Percentiles rank a stretch among this genome's conserved stretches.
Conservation (phyloP, 2,797 vertebrate species). For the Chiloscyllium punctatum region DNA sequence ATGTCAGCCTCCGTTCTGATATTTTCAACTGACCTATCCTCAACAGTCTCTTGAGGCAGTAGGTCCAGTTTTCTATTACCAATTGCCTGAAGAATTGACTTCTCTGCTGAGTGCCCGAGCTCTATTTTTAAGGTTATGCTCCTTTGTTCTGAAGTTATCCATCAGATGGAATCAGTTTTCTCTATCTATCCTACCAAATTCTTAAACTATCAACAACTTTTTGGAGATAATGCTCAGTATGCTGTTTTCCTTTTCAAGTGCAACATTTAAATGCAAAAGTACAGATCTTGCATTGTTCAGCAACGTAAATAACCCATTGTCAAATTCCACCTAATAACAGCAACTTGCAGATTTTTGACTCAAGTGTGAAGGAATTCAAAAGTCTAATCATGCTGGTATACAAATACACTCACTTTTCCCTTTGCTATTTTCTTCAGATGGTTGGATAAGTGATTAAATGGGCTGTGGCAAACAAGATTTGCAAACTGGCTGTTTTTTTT, state of each 20-base stretch:
- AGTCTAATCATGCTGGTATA: conserved; percentile 17
- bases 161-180: neutral
- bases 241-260: neutral
- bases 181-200: neutral
- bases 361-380: conserved; percentile 16
- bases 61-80: neutral
- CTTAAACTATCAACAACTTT: neutral
- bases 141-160: neutral
- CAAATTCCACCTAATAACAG: conserved; percentile 9
- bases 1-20: neutral
- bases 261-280: conserved; percentile 7
- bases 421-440: conserved; percentile 1
- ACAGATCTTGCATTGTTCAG: neutral
- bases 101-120: neutral
- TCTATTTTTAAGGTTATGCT: neutral
- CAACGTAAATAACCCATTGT: neutral
- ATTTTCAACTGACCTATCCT: neutral
- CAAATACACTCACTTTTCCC: neutral
- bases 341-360: neutral
- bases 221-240: neutral
- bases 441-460: conserved; percentile 20
- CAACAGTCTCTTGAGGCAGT: neutral
- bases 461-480: conserved; percentile 6
- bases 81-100: neutral
- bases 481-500: neutral